phyloP scores from a whole-genome alignment of 2,797 vertebrate genomes.

The Helarctos malayanus region DNA sequence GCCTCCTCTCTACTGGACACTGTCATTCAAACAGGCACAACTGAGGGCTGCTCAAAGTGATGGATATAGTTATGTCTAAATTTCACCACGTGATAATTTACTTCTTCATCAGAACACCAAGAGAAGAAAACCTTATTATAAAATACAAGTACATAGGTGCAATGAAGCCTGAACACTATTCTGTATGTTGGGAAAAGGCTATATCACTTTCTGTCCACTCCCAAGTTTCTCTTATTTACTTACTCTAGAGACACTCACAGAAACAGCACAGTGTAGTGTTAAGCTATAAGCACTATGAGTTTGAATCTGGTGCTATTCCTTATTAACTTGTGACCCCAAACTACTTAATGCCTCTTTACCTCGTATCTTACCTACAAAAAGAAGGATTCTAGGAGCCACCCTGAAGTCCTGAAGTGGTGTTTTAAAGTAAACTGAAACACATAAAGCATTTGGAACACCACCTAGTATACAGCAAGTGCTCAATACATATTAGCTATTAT shows the following conservation, averaged over 20 bases:
- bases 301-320: neutral
- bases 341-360: neutral
- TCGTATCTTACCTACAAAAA: conserved; percentile 18
- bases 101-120: conserved; percentile 18
- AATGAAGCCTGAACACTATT: conserved; percentile 5
- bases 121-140: conserved; percentile 17
- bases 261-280: neutral
- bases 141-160: neutral
- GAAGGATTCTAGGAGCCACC: neutral
- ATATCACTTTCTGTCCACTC: neutral
- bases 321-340: conserved; percentile 12
- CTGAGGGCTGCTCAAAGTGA: neutral
- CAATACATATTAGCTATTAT: conserved; percentile 27
- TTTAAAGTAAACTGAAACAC: conserved; percentile 60
- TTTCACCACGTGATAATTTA: neutral
- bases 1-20: neutral
- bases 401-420: neutral
- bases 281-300: neutral
- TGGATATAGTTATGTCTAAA: neutral
- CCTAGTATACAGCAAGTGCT: neutral
- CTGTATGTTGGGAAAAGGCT: neutral
- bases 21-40: neutral
- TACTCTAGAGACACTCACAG: neutral
- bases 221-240: conserved; percentile 41
- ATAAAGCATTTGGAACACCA: neutral